These are phyloP conservation scores for Alosa sapidissima DNA, from an alignment of 2,797 vertebrate species.

Conservation along the genomic window DNA sequence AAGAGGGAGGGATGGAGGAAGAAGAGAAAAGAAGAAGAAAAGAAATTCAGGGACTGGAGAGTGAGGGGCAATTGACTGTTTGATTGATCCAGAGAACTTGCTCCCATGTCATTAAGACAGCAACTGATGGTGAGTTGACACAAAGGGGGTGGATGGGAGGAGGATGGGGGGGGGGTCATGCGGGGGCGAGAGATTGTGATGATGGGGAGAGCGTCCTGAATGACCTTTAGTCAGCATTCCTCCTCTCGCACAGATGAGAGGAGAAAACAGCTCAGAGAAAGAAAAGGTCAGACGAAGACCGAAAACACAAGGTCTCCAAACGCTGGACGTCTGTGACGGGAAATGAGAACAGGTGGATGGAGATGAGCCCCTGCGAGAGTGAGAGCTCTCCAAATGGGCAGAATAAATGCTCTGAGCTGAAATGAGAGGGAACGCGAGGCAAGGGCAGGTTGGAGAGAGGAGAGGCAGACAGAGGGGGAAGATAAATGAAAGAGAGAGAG, in stretches of 20 bases:
- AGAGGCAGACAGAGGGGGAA: constrained; percentile 29
- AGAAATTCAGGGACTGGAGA: constrained; percentile 17
- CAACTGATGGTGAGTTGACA: constrained; percentile 43
- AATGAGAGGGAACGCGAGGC: constrained; percentile 31
- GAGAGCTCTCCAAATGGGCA: background rate
- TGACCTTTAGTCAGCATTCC: background rate
- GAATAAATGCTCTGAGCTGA: background rate
- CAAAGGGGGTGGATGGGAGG: constrained; percentile 2
- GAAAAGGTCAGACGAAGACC: constrained; percentile 25
- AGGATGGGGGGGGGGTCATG: constrained; percentile 34
- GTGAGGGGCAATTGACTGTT: constrained; percentile 29
- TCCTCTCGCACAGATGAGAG: background rate
- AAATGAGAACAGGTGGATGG: background rate
- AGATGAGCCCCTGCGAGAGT: background rate
- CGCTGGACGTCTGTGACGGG: background rate
- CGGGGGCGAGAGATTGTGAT: constrained; percentile 30
- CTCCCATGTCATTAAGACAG: constrained; percentile 45
- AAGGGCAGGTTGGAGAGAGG: constrained; percentile 13
- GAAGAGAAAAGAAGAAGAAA: constrained; percentile 23
- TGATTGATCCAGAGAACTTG: constrained; percentile 43
- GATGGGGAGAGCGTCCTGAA: constrained; percentile 47
- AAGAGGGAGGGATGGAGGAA: constrained; percentile 33
- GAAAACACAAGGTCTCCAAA: background rate
- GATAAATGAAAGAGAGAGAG: background rate
- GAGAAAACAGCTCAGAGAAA: background rate